Conservation (phyloP, 2,797 vertebrate genomes). For the Gymnocypris eckloni region DNA sequence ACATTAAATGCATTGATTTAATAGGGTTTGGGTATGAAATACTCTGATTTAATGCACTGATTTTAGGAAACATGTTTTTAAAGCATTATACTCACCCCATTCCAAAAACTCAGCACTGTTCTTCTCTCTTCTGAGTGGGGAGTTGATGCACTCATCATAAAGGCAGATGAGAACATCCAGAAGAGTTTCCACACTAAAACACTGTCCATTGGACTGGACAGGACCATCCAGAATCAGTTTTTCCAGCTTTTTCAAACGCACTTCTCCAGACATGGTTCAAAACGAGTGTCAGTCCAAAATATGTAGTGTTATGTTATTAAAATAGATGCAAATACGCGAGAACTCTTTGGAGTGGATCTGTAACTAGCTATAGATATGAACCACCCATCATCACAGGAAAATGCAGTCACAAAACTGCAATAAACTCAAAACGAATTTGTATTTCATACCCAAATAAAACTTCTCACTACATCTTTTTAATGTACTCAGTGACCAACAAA, state of each 20-base stretch:
- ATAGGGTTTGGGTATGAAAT: neutral
- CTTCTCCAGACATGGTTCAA: constrained; percentile 92
- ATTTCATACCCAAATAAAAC: neutral
- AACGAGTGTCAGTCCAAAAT: constrained; percentile 24
- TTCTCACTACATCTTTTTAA: constrained; percentile 22
- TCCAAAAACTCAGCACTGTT: constrained; percentile 95
- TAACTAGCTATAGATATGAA: neutral
- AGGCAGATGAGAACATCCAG: constrained; percentile 97
- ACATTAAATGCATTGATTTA: neutral
- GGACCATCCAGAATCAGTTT: constrained; percentile 95
- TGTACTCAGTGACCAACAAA: neutral
- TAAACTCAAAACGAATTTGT: neutral
- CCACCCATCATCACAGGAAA: constrained; percentile 10
- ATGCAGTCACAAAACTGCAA: constrained; percentile 27
- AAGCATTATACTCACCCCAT: constrained; percentile 87
- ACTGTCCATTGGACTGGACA: constrained; percentile 87
- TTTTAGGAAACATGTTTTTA: constrained; percentile 29
- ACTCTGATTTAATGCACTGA: neutral
- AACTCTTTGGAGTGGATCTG: neutral
- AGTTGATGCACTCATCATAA: constrained; percentile 97
- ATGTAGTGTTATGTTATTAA: neutral
- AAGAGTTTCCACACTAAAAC: constrained; percentile 94
- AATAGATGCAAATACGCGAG: constrained; percentile 10
- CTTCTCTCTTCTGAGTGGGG: constrained; percentile 95
- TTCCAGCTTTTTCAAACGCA: constrained; percentile 98